Conservation (phyloP, 2,797 vertebrate genomes). For the Bradypodion ventrale region DNA sequence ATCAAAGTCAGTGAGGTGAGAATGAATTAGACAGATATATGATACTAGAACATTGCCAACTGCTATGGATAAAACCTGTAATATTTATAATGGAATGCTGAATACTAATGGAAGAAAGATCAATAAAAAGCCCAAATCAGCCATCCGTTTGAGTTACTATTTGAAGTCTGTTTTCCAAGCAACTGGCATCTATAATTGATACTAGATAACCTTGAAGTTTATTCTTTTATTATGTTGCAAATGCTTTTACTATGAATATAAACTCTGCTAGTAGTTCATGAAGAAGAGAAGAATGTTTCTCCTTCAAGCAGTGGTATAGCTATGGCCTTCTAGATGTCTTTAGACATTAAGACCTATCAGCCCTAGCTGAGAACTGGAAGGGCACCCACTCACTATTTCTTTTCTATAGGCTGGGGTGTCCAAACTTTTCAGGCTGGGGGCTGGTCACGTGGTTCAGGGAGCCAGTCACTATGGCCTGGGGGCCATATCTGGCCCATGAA, state of each 20-base stretch:
- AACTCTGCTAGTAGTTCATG: conserved; percentile 6
- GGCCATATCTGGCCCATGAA: too few species aligned
- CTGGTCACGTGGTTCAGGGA: too few species aligned
- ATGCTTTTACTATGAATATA: conserved; percentile 7
- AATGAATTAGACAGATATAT: not conserved
- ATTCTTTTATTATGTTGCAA: conserved; percentile 1
- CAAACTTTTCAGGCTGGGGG: too few species aligned
- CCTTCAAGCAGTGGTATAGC: not conserved
- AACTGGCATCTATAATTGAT: not conserved
- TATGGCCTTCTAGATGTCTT: not conserved
- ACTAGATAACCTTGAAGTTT: not conserved
- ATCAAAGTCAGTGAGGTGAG: not conserved
- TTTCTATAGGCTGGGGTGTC: too few species aligned
- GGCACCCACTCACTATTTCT: not conserved
- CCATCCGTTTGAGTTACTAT: conserved; percentile 1
- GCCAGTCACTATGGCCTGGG: too few species aligned
- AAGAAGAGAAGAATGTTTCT: not conserved
- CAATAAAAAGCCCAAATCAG: not conserved
- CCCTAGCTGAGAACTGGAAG: not conserved
- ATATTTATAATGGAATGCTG: not conserved
- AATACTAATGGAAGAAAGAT: not conserved
- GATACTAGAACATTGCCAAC: not conserved
- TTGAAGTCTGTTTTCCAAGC: conserved; percentile 23
- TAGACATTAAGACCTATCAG: not conserved
- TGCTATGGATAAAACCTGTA: conserved; percentile 10